These are phyloP conservation scores for Acrocephalus arundinaceus DNA, from an alignment of 2,113 vertebrate species.

Conservation along the genomic window DNA sequence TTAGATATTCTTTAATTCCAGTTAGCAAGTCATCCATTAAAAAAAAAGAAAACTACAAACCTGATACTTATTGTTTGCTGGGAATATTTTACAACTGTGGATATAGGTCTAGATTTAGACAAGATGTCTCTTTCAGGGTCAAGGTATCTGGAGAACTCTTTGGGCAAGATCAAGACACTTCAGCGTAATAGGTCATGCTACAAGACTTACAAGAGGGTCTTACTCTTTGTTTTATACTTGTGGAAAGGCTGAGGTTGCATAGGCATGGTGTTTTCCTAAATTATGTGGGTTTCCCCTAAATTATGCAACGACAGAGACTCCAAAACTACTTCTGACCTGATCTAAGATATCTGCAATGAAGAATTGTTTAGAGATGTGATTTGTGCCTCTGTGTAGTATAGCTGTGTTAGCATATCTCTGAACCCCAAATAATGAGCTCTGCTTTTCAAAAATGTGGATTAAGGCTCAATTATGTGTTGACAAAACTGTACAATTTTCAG, in stretches of 20 bases:
- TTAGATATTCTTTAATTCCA: not conserved
- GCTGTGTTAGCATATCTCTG: not conserved
- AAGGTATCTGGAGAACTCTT: not conserved
- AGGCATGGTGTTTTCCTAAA: not conserved
- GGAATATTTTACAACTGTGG: not conserved
- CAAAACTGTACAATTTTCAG: not conserved
- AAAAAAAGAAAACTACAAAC: not conserved
- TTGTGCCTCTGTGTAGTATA: not conserved
- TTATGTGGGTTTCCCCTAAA: not conserved
- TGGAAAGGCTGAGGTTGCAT: not conserved
- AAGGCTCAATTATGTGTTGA: not conserved
- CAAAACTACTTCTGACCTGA: not conserved
- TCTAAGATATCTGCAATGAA: not conserved
- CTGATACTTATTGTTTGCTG: not conserved
- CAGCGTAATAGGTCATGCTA: not conserved
- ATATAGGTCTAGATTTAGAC: not conserved
- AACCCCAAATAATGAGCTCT: not conserved
- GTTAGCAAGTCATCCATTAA: fast-evolving
- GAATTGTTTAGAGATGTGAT: not conserved
- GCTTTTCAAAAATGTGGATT: not conserved
- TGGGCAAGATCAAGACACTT: not conserved
- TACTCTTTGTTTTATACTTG: not conserved
- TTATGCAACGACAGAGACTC: not conserved
- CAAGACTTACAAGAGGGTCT: not conserved
- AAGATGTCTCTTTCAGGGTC: not conserved